Evolutionary conservation across 2,113 vertebrate genomes (phyloP).

Genomic region (Plecturocebus donacophilus): DNA sequence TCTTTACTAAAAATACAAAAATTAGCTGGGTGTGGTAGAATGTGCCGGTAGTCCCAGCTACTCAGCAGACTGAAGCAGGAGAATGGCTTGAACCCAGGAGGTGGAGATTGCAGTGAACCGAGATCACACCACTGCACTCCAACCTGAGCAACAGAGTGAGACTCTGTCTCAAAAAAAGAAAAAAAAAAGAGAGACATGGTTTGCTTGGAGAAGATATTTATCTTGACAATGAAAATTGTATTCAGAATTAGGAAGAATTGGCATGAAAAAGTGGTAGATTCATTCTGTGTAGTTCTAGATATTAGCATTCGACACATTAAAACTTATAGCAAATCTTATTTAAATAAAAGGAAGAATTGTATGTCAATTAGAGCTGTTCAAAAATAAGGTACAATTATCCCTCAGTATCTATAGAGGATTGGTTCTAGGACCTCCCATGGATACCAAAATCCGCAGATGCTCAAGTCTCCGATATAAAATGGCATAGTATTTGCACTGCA

Average conservation of each 20-base stretch:
- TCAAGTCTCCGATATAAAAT: background rate
- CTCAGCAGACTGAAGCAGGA: too few species aligned
- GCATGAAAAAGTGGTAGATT: background rate
- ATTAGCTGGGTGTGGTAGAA: too few species aligned
- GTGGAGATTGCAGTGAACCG: too few species aligned
- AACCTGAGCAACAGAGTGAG: too few species aligned
- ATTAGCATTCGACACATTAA: background rate
- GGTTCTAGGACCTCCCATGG: background rate
- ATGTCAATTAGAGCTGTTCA: background rate
- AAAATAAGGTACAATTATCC: background rate
- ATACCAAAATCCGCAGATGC: background rate
- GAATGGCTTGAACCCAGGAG: too few species aligned
- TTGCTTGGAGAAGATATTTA: background rate
- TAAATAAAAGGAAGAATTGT: background rate
- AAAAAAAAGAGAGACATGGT: background rate
- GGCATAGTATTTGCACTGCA: background rate
- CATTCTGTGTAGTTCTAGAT: background rate
- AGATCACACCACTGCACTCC: too few species aligned
- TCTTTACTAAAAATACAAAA: too few species aligned
- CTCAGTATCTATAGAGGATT: background rate
- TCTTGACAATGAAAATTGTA: background rate
- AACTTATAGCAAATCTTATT: background rate
- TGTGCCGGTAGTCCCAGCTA: too few species aligned
- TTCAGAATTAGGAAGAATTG: background rate
- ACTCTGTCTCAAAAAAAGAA: too few species aligned